These are phyloP conservation scores for Phasianus colchicus DNA, from an alignment of 2,113 vertebrate species.

Conservation along the genomic window DNA sequence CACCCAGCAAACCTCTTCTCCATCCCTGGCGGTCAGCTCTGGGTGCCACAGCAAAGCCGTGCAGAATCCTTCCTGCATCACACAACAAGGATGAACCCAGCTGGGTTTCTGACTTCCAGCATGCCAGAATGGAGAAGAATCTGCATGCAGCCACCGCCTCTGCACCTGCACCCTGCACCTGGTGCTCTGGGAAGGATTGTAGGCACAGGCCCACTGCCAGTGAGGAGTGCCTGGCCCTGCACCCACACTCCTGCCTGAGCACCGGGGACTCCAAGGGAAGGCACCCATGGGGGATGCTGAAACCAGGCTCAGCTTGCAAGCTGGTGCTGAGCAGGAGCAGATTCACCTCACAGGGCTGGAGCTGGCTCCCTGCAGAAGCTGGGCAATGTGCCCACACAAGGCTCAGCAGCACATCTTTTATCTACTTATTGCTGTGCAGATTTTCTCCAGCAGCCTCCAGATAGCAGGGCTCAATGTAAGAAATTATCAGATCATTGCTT, in stretches of 20 bases:
- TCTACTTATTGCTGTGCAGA: background rate
- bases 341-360: background rate
- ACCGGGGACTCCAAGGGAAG: background rate
- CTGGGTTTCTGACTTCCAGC: background rate
- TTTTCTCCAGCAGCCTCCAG: background rate
- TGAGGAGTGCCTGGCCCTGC: background rate
- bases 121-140: background rate
- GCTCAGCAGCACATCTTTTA: background rate
- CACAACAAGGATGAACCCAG: rapidly evolving
- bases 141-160: rapidly evolving
- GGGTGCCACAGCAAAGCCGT: background rate
- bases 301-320: background rate
- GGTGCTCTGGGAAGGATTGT: background rate
- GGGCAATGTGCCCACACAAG: background rate
- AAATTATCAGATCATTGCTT: background rate
- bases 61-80: rapidly evolving
- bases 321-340: rapidly evolving
- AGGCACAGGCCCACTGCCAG: rapidly evolving
- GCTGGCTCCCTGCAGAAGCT: background rate
- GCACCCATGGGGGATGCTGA: background rate
- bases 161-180: background rate
- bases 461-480: background rate
- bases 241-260: background rate
- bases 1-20: rapidly evolving
- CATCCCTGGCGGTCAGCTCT: background rate